A percentile compares a stretch with the other conserved stretches of the same genome.
phyloP scores from a whole-genome alignment of 2,113 vertebrate species.

The Galeopterus variegatus region DNA sequence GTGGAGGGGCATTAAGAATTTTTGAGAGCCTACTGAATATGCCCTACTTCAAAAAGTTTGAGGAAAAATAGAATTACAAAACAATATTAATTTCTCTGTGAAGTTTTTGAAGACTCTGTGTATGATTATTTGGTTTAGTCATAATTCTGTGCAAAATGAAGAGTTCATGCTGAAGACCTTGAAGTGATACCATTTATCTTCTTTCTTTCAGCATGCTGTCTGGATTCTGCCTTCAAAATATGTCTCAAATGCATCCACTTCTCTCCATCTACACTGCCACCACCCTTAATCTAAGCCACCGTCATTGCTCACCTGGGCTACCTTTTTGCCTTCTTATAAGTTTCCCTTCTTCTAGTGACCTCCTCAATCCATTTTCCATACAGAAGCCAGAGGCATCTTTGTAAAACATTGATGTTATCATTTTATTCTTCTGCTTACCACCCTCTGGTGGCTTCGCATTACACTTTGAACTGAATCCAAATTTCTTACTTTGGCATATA shows the following conservation, averaged over 20 bases:
- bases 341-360: background rate
- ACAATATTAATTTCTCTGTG: too few relatives aligned
- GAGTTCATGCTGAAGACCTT: slow-evolving; percentile 11
- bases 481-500: background rate
- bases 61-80: too few relatives aligned
- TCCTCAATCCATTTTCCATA: background rate
- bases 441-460: background rate
- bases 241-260: slow-evolving; percentile 13
- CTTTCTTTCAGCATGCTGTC: slow-evolving; percentile 35
- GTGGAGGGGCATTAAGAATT: background rate
- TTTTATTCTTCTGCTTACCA: background rate
- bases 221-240: slow-evolving; percentile 28
- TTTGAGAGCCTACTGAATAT: background rate
- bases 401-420: background rate
- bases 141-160: slow-evolving; percentile 26
- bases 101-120: background rate
- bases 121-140: slow-evolving; percentile 27
- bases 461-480: background rate
- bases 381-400: slow-evolving; percentile 12
- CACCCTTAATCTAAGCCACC: background rate
- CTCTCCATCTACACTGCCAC: background rate
- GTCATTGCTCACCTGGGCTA: background rate
- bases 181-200: slow-evolving; percentile 16
- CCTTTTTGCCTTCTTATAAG: background rate
- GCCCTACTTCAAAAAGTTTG: too few relatives aligned